Evolutionary conservation across 2,797 vertebrate genomes (phyloP).

Genomic region (Enteromius thamalakanensis): DNA sequence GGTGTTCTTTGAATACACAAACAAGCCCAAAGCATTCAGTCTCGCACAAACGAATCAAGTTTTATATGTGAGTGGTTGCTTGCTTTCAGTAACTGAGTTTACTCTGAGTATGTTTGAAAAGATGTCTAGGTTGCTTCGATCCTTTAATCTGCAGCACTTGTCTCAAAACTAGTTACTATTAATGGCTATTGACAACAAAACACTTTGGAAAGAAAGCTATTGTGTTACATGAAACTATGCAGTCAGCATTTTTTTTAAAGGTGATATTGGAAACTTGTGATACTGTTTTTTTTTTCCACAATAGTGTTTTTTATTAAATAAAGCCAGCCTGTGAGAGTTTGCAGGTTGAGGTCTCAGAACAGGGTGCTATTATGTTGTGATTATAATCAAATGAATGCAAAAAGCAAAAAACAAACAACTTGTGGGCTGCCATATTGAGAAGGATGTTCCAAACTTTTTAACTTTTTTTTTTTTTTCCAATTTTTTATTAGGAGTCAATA

Average conservation of each 20-base stretch:
- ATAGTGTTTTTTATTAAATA: conserved; percentile 10
- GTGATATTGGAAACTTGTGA: background rate
- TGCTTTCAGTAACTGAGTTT: background rate
- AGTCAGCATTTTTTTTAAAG: conserved; percentile 10
- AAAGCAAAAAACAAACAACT: background rate
- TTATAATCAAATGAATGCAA: background rate
- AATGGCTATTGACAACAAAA: conserved; percentile 12
- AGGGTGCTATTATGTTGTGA: background rate
- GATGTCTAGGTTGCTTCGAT: background rate
- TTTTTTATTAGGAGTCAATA: no score
- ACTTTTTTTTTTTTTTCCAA: no score
- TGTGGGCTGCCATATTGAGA: background rate
- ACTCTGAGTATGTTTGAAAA: background rate
- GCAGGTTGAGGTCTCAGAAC: background rate
- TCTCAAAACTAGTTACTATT: conserved; percentile 22
- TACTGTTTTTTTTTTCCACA: background rate
- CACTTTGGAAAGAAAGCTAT: conserved; percentile 12
- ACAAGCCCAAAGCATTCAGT: background rate
- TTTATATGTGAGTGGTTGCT: background rate
- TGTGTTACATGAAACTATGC: background rate
- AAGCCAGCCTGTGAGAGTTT: background rate
- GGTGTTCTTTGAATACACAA: conserved; percentile 29
- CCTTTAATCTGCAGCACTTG: conserved; percentile 1
- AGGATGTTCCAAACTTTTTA: background rate
- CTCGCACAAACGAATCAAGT: background rate